Evolutionary conservation across 2,113 vertebrate species (phyloP).

Genomic region (Tursiops truncatus): DNA sequence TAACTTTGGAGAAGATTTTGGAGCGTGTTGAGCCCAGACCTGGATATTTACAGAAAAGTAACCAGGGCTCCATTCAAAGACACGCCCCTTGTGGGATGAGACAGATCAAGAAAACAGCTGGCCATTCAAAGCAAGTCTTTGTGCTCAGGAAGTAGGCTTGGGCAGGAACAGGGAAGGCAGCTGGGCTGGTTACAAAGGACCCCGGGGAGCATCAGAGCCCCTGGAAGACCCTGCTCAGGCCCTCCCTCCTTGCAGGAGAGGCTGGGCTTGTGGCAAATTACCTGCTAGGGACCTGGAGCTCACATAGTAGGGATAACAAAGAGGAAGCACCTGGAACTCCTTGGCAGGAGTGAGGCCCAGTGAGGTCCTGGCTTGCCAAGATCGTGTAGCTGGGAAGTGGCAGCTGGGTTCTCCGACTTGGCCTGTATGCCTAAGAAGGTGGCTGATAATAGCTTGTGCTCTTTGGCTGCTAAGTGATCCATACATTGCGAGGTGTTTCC

Average conservation of each 20-base stretch:
- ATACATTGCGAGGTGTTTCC: background rate
- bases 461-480: background rate
- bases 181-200: background rate
- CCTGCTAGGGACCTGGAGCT: background rate
- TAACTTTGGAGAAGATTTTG: background rate
- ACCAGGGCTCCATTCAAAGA: background rate
- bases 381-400: background rate
- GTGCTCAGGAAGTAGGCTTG: background rate
- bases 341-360: background rate
- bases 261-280: rapidly evolving
- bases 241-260: rapidly evolving
- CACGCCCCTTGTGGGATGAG: rapidly evolving
- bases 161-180: background rate
- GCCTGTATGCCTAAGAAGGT: background rate
- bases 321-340: background rate
- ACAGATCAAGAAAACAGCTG: too few relatives aligned
- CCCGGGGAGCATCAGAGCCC: background rate
- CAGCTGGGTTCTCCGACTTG: background rate
- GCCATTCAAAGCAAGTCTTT: rapidly evolving
- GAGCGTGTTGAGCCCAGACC: background rate
- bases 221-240: rapidly evolving
- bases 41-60: background rate
- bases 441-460: background rate
- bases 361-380: rapidly evolving
- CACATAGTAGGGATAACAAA: rapidly evolving